Percentiles rank a stretch among this genome's conserved stretches.
These are phyloP conservation scores for Heliconius cydno DNA, from an alignment of 2,888 invertebrate genomes.

Conservation along the genomic window DNA sequence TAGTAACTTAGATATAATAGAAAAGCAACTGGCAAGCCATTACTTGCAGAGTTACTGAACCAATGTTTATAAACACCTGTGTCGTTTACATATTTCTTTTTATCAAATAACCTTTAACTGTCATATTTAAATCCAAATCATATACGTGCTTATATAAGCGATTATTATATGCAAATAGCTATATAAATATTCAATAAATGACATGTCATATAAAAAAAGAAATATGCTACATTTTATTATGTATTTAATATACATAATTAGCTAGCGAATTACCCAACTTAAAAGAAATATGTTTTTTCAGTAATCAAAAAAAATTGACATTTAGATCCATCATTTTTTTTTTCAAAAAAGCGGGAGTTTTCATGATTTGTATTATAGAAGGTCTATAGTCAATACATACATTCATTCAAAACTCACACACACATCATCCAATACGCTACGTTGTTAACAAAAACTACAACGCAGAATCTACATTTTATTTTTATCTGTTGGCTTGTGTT, in stretches of 20 bases:
- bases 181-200: conserved; percentile 13
- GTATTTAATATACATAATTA: not conserved
- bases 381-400: not conserved
- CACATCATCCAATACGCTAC: not conserved
- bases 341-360: not conserved
- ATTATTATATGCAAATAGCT: conserved; percentile 11
- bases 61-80: conserved; percentile 24
- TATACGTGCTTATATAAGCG: conserved; percentile 3
- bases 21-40: not conserved
- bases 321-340: too few relatives aligned
- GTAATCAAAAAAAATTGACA: not conserved
- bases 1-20: conserved; percentile 3
- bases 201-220: not conserved
- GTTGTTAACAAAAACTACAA: not conserved
- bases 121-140: conserved; percentile 19
- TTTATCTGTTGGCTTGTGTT: conserved; percentile 17
- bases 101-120: conserved; percentile 28
- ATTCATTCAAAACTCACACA: not conserved
- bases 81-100: conserved; percentile 10
- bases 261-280: too few relatives aligned
- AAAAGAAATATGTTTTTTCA: not conserved
- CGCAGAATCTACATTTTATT: conserved; percentile 20
- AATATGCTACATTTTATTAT: not conserved
- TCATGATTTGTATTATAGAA: too few relatives aligned
- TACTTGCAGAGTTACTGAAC: not conserved